A percentile compares a stretch with the other conserved stretches of the same genome.
phyloP scores from a whole-genome alignment of 1,140 invertebrate species.

The Lucilia cuprina region DNA sequence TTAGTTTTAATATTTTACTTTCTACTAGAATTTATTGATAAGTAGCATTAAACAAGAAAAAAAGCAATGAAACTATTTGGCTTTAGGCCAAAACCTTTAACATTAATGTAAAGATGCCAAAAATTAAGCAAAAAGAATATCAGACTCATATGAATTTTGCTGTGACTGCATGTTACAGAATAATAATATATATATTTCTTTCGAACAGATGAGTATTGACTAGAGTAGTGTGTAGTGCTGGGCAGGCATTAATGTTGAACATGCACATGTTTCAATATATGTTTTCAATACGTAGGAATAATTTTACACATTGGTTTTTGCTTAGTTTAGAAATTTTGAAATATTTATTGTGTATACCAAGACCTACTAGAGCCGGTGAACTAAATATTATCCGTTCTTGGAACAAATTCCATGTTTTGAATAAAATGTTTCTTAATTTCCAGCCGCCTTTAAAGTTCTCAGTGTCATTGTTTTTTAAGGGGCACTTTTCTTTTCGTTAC shows the following conservation, averaged over 20 bases:
- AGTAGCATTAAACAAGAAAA: neutral
- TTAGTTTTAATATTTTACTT: neutral
- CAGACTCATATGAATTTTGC: neutral
- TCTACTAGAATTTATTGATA: neutral
- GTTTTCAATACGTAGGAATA: neutral
- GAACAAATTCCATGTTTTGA: too few species aligned
- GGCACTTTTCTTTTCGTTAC: constrained; percentile 7
- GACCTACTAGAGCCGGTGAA: neutral
- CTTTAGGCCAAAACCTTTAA: constrained; percentile 14
- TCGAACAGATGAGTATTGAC: neutral
- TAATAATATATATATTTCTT: neutral
- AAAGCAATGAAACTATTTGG: neutral
- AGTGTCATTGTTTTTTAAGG: neutral
- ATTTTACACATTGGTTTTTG: neutral
- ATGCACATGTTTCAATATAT: neutral
- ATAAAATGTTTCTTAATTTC: too few species aligned
- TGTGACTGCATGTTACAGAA: neutral
- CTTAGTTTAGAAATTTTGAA: neutral
- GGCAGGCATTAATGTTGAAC: neutral
- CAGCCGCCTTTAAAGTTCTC: neutral
- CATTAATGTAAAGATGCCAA: neutral
- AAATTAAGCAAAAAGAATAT: neutral
- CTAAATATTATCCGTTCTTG: too few species aligned
- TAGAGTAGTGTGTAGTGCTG: neutral
- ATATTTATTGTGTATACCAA: neutral